A percentile compares a stretch with the other conserved stretches of the same genome.
Evolutionary conservation across 2,888 invertebrate genomes (phyloP).

Genomic region (Micoletzkya japonica): DNA sequence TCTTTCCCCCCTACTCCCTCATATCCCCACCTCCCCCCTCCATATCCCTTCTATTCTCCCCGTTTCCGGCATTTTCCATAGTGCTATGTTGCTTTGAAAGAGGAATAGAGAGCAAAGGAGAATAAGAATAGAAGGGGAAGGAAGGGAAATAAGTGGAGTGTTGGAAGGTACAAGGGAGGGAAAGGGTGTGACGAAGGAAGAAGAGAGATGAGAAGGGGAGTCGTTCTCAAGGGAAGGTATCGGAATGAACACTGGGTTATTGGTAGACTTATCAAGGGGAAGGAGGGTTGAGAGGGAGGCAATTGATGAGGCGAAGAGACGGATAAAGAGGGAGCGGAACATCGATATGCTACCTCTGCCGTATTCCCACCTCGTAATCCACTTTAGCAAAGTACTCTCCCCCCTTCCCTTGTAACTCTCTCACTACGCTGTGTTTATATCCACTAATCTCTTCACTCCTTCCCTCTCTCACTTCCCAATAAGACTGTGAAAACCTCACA

Average conservation of each 20-base stretch:
- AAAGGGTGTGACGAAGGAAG: neutral
- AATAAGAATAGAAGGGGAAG: neutral
- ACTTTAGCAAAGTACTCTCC: conserved; percentile 10
- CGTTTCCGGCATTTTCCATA: too few relatives aligned
- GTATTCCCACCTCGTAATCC: too few relatives aligned
- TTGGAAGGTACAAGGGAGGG: neutral
- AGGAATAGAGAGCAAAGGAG: neutral
- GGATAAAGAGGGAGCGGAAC: neutral
- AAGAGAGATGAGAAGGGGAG: neutral
- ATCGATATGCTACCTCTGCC: too few relatives aligned
- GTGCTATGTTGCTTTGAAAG: conserved; percentile 18
- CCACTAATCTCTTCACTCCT: neutral
- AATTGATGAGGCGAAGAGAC: neutral
- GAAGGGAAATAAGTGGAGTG: neutral
- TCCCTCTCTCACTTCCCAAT: conserved; percentile 1
- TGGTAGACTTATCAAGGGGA: neutral
- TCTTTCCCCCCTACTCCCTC: neutral
- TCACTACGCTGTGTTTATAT: neutral
- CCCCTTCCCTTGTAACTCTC: neutral
- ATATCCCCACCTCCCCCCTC: neutral
- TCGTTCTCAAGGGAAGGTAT: neutral
- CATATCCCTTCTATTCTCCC: neutral
- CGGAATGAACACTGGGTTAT: neutral
- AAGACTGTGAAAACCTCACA: too few relatives aligned
- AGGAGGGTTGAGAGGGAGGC: neutral